Conservation (phyloP, 1,140 invertebrate genomes). For the Pseudomyrmex dendroicus region DNA sequence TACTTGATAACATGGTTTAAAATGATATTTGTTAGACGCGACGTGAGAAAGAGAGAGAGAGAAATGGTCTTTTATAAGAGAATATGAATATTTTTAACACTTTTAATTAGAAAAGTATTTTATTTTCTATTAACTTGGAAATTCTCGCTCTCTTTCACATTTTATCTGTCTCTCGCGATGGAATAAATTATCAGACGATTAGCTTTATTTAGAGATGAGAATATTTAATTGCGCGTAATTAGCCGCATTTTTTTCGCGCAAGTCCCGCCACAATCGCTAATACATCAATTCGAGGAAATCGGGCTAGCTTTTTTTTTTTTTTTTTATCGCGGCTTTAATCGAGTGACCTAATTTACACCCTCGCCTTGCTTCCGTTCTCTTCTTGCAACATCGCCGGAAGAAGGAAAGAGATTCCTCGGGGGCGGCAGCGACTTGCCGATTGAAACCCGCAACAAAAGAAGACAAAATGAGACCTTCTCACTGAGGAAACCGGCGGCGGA, state of each 20-base stretch:
- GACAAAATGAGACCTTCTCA: slow-evolving; percentile 57
- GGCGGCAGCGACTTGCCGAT: slow-evolving; percentile 60
- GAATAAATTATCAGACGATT: not conserved
- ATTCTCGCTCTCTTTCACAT: not conserved
- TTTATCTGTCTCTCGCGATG: no score
- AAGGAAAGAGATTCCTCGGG: slow-evolving; percentile 24
- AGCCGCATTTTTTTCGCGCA: not conserved
- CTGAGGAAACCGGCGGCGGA: not conserved
- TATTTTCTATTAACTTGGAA: not conserved
- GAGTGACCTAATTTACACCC: slow-evolving; percentile 62
- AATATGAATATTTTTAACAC: not conserved
- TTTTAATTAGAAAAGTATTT: not conserved
- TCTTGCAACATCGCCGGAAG: slow-evolving; percentile 4
- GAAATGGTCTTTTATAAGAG: not conserved
- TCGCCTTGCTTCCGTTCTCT: slow-evolving; percentile 4
- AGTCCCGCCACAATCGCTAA: not conserved
- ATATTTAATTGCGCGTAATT: not conserved
- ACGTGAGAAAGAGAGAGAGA: not conserved
- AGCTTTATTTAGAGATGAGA: not conserved
- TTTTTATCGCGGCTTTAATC: slow-evolving; percentile 43
- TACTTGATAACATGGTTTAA: slow-evolving; percentile 2
- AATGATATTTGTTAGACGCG: not conserved
- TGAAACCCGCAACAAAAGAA: slow-evolving; percentile 70
- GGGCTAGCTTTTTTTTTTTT: not conserved
- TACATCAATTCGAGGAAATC: slow-evolving; percentile 4